Evolutionary conservation across 2,113 vertebrate species (phyloP).

Genomic region (Sterna hirundo): DNA sequence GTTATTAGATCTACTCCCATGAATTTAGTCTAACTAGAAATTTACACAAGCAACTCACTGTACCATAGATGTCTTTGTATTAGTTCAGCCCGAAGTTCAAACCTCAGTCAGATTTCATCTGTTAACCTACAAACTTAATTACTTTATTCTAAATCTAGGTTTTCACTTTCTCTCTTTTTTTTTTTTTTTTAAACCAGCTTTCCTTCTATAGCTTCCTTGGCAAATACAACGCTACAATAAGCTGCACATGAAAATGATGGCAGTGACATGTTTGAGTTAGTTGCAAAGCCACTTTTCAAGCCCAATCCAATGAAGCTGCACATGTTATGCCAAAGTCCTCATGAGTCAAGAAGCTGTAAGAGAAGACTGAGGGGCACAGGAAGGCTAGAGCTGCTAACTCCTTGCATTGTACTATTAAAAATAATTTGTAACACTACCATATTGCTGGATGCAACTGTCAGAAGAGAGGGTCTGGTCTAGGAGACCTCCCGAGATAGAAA

Average conservation of each 20-base stretch:
- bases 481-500: not conserved
- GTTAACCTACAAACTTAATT: not conserved
- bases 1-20: not conserved
- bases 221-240: not conserved
- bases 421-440: not conserved
- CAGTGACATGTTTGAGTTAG: not conserved
- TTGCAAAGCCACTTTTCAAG: not conserved
- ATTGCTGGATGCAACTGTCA: not conserved
- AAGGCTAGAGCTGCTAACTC: not conserved
- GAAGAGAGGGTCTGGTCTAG: not conserved
- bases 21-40: not conserved
- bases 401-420: not conserved
- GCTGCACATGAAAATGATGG: not conserved
- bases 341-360: not conserved
- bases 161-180: not conserved
- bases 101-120: not conserved
- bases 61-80: not conserved
- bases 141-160: not conserved
- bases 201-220: not conserved
- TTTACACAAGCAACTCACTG: not conserved
- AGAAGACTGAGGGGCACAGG: not conserved
- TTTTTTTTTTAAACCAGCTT: not conserved
- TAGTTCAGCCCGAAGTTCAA: not conserved
- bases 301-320: not conserved
- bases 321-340: not conserved